A percentile compares a stretch with the other conserved stretches of the same genome.
Conservation (phyloP, 1,140 invertebrate species). For the Drosophila eugracilis region DNA sequence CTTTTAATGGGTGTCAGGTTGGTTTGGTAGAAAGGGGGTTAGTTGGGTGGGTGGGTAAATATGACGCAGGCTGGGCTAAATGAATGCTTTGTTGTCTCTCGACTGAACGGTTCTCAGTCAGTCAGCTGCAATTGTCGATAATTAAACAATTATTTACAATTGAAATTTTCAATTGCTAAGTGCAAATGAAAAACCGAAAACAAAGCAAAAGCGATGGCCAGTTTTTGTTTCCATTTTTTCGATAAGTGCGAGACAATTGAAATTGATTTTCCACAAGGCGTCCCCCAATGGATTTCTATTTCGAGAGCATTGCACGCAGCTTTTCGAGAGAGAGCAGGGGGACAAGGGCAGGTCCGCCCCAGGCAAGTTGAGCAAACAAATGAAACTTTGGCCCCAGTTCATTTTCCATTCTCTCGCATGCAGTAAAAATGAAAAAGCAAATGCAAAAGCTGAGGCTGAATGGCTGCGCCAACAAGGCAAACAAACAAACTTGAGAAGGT, state of each 20-base stretch:
- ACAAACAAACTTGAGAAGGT: slow-evolving; percentile 77
- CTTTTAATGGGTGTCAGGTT: slow-evolving; percentile 37
- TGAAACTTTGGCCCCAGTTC: slow-evolving; percentile 67
- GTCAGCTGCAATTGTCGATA: slow-evolving; percentile 65
- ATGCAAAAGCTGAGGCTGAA: slow-evolving; percentile 22
- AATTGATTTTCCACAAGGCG: slow-evolving; percentile 70
- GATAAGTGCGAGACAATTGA: slow-evolving; percentile 73
- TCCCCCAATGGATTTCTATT: slow-evolving; percentile 41
- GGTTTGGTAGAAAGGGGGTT: not conserved
- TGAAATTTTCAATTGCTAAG: slow-evolving; percentile 68
- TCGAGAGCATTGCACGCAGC: slow-evolving; percentile 42
- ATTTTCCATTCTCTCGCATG: slow-evolving; percentile 22
- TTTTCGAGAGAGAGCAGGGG: slow-evolving; percentile 6
- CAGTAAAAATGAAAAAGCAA: slow-evolving; percentile 19
- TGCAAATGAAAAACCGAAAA: slow-evolving; percentile 58
- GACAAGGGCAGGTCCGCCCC: slow-evolving; percentile 43
- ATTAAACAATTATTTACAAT: slow-evolving; percentile 79
- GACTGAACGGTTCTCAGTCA: slow-evolving; percentile 16
- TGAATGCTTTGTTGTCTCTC: slow-evolving; percentile 43
- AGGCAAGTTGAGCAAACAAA: slow-evolving; percentile 66
- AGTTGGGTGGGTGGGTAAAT: not conserved
- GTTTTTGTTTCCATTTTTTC: slow-evolving; percentile 28
- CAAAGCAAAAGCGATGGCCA: slow-evolving; percentile 28
- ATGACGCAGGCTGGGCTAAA: slow-evolving; percentile 44
- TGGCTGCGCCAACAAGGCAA: slow-evolving; percentile 19